Percentiles rank a stretch among this genome's conserved stretches.
These are phyloP conservation scores for Catalaphyllia jardinei DNA, from an alignment of 64 coral and sea anemone species.

Conservation along the genomic window DNA sequence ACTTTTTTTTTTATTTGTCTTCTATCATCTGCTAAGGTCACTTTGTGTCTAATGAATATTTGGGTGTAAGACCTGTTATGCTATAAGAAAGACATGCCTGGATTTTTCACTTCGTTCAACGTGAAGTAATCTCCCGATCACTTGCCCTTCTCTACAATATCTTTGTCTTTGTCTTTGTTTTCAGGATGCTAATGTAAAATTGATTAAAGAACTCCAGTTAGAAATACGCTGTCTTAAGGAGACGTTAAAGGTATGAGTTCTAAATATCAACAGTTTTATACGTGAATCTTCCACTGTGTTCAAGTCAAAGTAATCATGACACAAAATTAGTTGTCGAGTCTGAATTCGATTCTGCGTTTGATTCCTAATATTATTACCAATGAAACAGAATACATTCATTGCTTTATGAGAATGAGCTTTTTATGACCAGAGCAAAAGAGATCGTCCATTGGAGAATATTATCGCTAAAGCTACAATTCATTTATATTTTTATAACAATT, in stretches of 20 bases:
- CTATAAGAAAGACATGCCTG: neutral
- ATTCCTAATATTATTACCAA: neutral
- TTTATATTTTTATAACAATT: neutral
- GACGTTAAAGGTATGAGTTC: constrained; percentile 74
- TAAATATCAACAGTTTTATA: neutral
- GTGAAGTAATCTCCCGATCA: neutral
- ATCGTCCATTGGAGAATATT: neutral
- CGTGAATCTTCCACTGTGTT: neutral
- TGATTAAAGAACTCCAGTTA: constrained; percentile 91
- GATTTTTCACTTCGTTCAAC: neutral
- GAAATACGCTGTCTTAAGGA: constrained; percentile 79
- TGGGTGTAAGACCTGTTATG: neutral
- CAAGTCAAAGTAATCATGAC: neutral
- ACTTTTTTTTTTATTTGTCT: too few species aligned
- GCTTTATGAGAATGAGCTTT: neutral
- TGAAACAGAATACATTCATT: neutral
- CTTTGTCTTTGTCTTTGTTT: constrained; percentile 17
- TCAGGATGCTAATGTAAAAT: constrained; percentile 91
- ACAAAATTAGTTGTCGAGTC: neutral
- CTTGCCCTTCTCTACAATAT: neutral
- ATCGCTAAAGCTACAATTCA: neutral
- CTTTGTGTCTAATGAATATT: neutral
- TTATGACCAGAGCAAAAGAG: neutral
- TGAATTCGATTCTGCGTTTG: neutral
- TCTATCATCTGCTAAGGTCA: neutral